These are phyloP conservation scores for Poeciliopsis paucimaculata DNA, from an alignment of 2,797 vertebrate species.

Conservation along the genomic window DNA sequence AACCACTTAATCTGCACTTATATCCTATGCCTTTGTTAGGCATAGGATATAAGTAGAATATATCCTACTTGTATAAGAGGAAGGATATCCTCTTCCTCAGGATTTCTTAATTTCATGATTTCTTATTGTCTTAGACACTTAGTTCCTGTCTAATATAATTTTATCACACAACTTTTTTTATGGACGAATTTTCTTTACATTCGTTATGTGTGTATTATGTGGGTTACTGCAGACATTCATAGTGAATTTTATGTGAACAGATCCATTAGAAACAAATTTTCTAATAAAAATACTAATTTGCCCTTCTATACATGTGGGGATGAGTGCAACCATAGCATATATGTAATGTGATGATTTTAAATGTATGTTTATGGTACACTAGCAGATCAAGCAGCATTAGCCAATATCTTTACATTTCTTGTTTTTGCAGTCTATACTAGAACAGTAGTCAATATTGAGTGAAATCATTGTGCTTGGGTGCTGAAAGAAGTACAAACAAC, in stretches of 20 bases:
- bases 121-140: background rate
- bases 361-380: background rate
- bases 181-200: background rate
- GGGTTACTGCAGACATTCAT: background rate
- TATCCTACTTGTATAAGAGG: too few species aligned
- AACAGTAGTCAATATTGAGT: constrained; percentile 3
- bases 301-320: background rate
- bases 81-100: background rate
- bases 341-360: background rate
- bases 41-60: too few species aligned
- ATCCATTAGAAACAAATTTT: background rate
- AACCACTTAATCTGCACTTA: background rate
- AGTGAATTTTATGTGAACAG: background rate
- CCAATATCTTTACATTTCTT: background rate
- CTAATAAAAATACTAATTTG: background rate
- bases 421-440: background rate
- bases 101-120: background rate
- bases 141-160: background rate
- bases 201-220: background rate
- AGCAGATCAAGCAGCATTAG: background rate
- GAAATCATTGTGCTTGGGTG: background rate
- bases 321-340: background rate
- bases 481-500: background rate
- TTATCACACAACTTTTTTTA: background rate
- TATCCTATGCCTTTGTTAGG: background rate